Evolutionary conservation across 2,888 invertebrate genomes (phyloP).

Genomic region (Arge pagana): DNA sequence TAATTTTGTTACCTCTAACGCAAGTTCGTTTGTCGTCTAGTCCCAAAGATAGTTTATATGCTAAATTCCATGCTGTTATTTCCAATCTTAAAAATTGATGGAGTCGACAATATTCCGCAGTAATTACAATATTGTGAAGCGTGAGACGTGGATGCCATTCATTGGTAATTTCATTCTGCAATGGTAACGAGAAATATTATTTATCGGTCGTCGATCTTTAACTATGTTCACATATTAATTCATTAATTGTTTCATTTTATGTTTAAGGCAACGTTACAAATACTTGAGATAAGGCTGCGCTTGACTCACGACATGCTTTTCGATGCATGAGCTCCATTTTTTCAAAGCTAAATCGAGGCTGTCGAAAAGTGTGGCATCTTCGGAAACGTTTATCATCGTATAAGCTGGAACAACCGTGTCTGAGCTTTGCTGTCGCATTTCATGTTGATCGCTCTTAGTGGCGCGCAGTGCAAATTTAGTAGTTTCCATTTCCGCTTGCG

Average conservation of each 20-base stretch:
- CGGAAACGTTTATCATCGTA: constrained; percentile 44
- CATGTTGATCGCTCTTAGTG: constrained; percentile 28
- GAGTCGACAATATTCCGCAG: constrained; percentile 48
- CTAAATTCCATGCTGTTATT: constrained; percentile 44
- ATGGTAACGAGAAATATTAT: neutral
- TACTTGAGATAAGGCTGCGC: neutral
- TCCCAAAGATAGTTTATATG: constrained; percentile 41
- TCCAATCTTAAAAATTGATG: constrained; percentile 45
- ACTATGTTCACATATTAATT: constrained; percentile 6
- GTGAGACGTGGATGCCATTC: constrained; percentile 38
- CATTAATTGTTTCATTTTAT: neutral
- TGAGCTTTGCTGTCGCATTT: constrained; percentile 26
- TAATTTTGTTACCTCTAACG: constrained; percentile 39
- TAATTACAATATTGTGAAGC: constrained; percentile 41
- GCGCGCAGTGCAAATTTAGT: constrained; percentile 31
- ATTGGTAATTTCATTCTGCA: constrained; percentile 35
- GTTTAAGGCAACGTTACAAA: constrained; percentile 6
- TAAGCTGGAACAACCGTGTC: constrained; percentile 47
- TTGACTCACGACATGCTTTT: constrained; percentile 38
- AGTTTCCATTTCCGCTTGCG: constrained; percentile 39
- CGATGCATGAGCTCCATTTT: constrained; percentile 41
- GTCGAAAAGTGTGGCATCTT: constrained; percentile 37
- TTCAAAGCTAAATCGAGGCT: constrained; percentile 35
- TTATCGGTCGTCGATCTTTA: neutral
- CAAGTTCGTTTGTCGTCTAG: constrained; percentile 36